phyloP scores from a whole-genome alignment of 1,140 invertebrate genomes.

The Philotrypesis tridentata region DNA sequence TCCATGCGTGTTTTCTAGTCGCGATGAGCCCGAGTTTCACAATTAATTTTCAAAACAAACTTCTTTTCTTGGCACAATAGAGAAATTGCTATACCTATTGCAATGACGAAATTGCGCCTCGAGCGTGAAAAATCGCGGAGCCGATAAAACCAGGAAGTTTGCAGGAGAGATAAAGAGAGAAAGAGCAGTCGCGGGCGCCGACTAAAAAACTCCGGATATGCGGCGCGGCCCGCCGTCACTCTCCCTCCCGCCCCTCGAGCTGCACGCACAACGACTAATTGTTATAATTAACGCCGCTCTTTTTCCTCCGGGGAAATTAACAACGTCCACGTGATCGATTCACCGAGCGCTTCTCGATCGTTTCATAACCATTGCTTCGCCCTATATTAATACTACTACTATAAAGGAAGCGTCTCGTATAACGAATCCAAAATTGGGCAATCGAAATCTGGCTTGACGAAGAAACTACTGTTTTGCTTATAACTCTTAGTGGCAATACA shows the following conservation, averaged over 20 bases:
- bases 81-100: background rate
- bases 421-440: no score
- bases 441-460: no score
- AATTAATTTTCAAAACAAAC: slow-evolving; percentile 1
- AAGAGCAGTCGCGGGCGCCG: background rate
- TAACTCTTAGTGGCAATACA: no score
- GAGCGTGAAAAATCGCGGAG: background rate
- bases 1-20: background rate
- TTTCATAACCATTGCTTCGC: no score
- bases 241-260: background rate
- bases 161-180: background rate
- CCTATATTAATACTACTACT: no score
- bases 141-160: background rate
- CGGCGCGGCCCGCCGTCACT: background rate
- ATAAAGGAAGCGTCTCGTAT: no score
- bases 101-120: background rate
- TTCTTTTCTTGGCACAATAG: no score
- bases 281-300: slow-evolving; percentile 10
- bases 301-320: background rate
- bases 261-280: slow-evolving; percentile 1
- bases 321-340: background rate
- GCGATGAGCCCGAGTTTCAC: background rate
- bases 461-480: no score
- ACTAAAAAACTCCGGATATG: background rate
- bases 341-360: background rate